Evolutionary conservation across 2,797 vertebrate genomes (phyloP).

Genomic region (Channallabes apus): DNA sequence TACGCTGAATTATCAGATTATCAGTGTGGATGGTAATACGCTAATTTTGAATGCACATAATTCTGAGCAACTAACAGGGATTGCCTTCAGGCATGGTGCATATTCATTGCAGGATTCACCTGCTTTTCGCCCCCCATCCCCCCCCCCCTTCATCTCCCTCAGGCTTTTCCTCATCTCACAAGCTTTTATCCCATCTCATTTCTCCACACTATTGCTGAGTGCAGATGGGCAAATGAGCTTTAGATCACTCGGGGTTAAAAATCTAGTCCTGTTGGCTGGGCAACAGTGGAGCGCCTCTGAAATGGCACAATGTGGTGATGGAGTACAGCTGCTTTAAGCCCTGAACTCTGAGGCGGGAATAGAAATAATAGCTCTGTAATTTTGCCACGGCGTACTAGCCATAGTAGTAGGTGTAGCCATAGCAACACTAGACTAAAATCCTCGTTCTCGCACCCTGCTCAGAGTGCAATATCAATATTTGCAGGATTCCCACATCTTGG

Average conservation of each 20-base stretch:
- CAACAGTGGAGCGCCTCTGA: not conserved
- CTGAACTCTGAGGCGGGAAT: constrained; percentile 10
- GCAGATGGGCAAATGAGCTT: constrained; percentile 14
- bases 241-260: constrained; percentile 20
- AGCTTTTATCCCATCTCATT: not conserved
- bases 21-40: not conserved
- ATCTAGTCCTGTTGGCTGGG: not conserved
- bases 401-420: constrained; percentile 46
- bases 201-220: not conserved
- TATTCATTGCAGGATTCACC: not conserved
- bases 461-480: not conserved
- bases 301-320: not conserved
- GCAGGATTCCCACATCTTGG: not conserved
- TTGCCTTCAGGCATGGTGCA: not conserved
- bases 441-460: not conserved
- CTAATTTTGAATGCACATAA: not conserved
- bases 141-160: not conserved
- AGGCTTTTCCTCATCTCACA: not conserved
- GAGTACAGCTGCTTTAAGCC: not conserved
- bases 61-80: not conserved
- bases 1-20: not conserved
- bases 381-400: constrained; percentile 25
- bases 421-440: constrained; percentile 37
- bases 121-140: too few species aligned
- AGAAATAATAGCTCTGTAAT: constrained; percentile 38